Evolutionary conservation across 2,113 vertebrate species (phyloP).

Genomic region (Stigmatopora argus): DNA sequence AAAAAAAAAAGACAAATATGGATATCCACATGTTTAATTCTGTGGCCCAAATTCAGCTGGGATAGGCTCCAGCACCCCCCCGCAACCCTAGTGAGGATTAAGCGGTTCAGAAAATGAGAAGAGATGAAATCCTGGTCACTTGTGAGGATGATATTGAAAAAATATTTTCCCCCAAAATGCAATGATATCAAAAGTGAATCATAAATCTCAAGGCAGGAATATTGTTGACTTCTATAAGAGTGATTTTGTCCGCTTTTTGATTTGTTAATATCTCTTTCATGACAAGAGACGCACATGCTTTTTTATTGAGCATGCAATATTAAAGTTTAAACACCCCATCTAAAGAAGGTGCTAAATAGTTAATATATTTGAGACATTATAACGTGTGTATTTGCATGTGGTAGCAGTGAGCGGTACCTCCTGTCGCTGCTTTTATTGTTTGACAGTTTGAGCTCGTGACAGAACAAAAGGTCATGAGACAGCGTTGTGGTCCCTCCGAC

Average conservation of each 20-base stretch:
- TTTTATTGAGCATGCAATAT: conserved; percentile 7
- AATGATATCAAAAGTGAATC: no score
- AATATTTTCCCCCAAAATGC: not conserved
- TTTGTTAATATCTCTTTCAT: conserved; percentile 6
- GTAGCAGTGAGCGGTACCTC: conserved; percentile 38
- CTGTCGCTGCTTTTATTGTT: conserved; percentile 40
- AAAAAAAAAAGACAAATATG: no score
- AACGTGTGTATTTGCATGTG: conserved; percentile 1
- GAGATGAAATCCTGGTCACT: no score
- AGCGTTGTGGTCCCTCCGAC: conserved; percentile 51
- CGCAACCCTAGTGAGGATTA: no score
- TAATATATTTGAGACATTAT: conserved; percentile 21
- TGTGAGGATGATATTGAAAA: no score
- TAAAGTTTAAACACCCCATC: not conserved
- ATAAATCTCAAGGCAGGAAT: no score
- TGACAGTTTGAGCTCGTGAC: conserved; percentile 39
- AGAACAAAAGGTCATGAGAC: conserved; percentile 62
- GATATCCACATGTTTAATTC: no score
- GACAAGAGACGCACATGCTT: conserved; percentile 9
- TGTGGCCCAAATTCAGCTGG: no score
- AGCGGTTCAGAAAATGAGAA: no score
- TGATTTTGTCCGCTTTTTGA: conserved; percentile 1
- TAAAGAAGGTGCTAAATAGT: conserved; percentile 12
- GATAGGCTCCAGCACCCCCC: no score
- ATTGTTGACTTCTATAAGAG: not conserved